These are phyloP conservation scores for Sphyrna mokarran DNA, from an alignment of 2,113 vertebrate genomes.

Conservation along the genomic window DNA sequence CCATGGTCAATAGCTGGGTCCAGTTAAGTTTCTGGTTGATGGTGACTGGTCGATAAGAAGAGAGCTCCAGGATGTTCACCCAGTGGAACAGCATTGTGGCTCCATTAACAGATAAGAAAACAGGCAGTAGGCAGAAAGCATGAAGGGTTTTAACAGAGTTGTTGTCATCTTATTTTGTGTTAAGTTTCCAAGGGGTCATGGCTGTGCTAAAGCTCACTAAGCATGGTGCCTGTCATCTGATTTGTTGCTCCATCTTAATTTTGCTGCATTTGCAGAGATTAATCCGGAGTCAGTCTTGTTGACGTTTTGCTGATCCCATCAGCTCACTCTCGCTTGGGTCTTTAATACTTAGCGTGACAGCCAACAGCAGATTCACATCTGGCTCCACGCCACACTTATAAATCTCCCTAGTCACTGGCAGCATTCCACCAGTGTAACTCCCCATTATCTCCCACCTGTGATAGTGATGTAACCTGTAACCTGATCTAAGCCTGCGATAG, in stretches of 20 bases:
- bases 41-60: too few relatives aligned
- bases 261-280: not conserved
- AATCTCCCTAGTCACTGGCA: not conserved
- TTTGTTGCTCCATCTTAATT: not conserved
- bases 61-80: too few relatives aligned
- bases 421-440: not conserved
- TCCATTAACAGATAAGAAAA: not conserved
- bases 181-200: too few relatives aligned
- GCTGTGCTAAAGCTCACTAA: not conserved
- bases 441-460: not conserved
- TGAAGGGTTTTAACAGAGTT: not conserved
- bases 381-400: not conserved
- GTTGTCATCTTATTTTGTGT: not conserved
- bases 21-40: too few relatives aligned
- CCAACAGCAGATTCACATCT: not conserved
- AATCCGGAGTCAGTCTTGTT: not conserved
- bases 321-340: not conserved
- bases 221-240: not conserved
- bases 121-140: not conserved
- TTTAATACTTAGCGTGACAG: not conserved
- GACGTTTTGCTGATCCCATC: not conserved
- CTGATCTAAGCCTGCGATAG: not conserved
- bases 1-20: too few relatives aligned
- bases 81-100: too few relatives aligned
- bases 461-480: not conserved